A percentile compares a stretch with the other conserved stretches of the same genome.
Evolutionary conservation across 1,140 invertebrate genomes (phyloP).

Genomic region (Aradophagus sp.): DNA sequence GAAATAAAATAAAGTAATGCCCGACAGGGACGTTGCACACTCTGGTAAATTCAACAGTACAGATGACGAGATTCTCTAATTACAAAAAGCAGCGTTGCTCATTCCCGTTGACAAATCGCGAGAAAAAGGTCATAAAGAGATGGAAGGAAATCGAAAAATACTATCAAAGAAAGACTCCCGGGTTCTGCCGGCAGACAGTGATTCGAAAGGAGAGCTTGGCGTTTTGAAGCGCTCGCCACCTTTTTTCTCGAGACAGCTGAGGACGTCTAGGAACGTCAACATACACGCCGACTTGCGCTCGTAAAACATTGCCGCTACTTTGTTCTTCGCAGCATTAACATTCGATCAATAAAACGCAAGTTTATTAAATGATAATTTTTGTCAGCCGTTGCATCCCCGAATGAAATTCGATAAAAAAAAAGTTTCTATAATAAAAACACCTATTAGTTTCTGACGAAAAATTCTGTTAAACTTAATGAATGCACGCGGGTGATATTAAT

Average conservation of each 20-base stretch:
- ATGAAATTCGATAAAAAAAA: too few species aligned
- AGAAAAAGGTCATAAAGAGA: conserved; percentile 22
- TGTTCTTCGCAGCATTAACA: conserved; percentile 34
- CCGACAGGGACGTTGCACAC: too few species aligned
- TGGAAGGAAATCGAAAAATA: conserved; percentile 32
- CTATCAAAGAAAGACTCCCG: conserved; percentile 58
- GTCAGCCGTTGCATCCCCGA: too few species aligned
- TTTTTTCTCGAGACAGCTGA: conserved; percentile 47
- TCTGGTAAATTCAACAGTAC: too few species aligned
- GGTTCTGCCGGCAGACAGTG: too few species aligned
- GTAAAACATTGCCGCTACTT: conserved; percentile 39
- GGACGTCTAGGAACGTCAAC: conserved; percentile 26
- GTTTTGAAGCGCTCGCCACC: conserved; percentile 68
- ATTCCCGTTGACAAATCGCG: conserved; percentile 16
- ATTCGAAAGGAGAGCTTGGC: conserved; percentile 67
- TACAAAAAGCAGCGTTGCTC: conserved; percentile 10
- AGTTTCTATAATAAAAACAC: too few species aligned
- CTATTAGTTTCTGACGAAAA: too few species aligned
- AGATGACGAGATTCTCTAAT: too few species aligned
- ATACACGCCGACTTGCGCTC: conserved; percentile 26
- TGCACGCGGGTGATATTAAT: too few species aligned
- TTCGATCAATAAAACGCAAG: conserved; percentile 43
- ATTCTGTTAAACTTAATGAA: too few species aligned
- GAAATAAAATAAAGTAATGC: too few species aligned
- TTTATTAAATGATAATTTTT: conserved; percentile 25